Conservation (phyloP, 2,797 vertebrate species). For the Rhodeus uyekii region DNA sequence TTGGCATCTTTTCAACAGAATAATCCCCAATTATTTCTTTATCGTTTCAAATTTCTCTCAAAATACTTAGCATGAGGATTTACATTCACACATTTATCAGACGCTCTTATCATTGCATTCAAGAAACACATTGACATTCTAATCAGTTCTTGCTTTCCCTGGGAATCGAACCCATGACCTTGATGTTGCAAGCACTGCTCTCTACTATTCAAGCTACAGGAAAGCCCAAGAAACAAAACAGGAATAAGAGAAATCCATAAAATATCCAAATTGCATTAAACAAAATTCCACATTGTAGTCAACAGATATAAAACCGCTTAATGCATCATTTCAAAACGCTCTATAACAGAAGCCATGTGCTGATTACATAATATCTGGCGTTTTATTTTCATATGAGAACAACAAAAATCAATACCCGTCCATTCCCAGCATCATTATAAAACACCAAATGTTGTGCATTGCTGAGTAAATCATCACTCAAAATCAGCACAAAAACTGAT, state of each 20-base stretch:
- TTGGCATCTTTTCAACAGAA: not conserved
- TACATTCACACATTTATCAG: too few relatives aligned
- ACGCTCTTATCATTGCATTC: too few relatives aligned
- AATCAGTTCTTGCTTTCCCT: too few relatives aligned
- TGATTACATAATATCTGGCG: constrained; percentile 21
- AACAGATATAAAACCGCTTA: not conserved
- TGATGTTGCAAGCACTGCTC: too few relatives aligned
- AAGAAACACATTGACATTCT: too few relatives aligned
- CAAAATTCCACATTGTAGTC: not conserved
- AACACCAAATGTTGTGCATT: constrained; percentile 22
- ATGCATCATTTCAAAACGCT: constrained; percentile 8
- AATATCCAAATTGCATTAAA: not conserved
- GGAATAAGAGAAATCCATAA: not conserved
- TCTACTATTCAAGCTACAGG: too few relatives aligned
- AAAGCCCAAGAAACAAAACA: not conserved
- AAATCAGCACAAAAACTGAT: constrained; percentile 34
- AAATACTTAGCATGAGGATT: not conserved
- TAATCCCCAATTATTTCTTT: not conserved
- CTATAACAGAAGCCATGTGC: constrained; percentile 3
- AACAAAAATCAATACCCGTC: not conserved
- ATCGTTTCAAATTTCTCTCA: not conserved
- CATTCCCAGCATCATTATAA: constrained; percentile 5
- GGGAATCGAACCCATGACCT: too few relatives aligned
- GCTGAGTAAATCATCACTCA: constrained; percentile 1
- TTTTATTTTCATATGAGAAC: constrained; percentile 7